Evolutionary conservation across 2,888 invertebrate species (phyloP).

Genomic region (Lomographa bimaculata): DNA sequence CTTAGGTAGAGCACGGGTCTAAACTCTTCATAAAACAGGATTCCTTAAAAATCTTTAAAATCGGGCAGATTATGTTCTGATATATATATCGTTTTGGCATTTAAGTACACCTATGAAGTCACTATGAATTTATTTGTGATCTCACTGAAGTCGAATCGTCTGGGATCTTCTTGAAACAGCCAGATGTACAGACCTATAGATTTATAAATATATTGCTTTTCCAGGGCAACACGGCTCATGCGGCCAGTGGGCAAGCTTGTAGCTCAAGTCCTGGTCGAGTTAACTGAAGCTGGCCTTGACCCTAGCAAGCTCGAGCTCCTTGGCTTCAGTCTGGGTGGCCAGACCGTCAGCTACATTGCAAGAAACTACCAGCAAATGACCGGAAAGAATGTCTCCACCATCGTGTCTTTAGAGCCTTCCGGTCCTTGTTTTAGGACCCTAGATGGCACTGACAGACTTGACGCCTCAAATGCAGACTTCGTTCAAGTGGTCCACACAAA

Average conservation of each 20-base stretch:
- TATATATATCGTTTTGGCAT: too few relatives aligned
- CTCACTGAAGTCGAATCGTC: too few relatives aligned
- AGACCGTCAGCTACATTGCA: slow-evolving; percentile 67
- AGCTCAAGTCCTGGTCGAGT: slow-evolving; percentile 60
- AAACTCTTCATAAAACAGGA: too few relatives aligned
- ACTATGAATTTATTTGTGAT: too few relatives aligned
- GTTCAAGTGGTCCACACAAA: slow-evolving; percentile 74
- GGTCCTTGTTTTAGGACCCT: slow-evolving; percentile 71
- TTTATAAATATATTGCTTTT: too few relatives aligned
- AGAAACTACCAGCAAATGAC: slow-evolving; percentile 62
- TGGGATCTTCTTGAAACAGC: too few relatives aligned
- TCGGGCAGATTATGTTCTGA: too few relatives aligned
- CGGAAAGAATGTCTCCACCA: slow-evolving; percentile 64
- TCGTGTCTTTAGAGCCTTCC: slow-evolving; percentile 68
- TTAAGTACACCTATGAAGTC: too few relatives aligned
- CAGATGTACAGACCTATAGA: too few relatives aligned
- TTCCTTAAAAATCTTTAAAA: too few relatives aligned
- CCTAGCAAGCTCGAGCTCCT: slow-evolving; percentile 63
- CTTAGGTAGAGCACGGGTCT: too few relatives aligned
- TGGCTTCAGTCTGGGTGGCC: slow-evolving; percentile 73
- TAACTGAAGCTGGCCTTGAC: slow-evolving; percentile 58
- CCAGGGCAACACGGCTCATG: slow-evolving; percentile 73
- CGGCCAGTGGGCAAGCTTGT: slow-evolving; percentile 73
- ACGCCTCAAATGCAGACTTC: slow-evolving; percentile 65
- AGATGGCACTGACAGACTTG: slow-evolving; percentile 51